Conservation (phyloP, 2,888 invertebrate species). For the Resseliella maxima region DNA sequence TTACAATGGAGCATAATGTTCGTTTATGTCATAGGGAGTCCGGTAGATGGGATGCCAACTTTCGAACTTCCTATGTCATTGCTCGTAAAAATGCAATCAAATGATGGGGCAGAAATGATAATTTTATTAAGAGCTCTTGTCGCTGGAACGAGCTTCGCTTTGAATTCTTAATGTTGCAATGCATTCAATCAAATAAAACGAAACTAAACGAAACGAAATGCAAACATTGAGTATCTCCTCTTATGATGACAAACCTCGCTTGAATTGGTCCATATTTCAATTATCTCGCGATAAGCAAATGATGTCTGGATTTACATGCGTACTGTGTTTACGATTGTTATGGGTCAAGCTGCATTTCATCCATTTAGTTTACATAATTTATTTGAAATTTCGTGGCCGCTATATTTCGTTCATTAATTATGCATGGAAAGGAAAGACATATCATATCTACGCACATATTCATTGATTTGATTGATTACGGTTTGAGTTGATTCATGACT, state of each 20-base stretch:
- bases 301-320: neutral
- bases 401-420: neutral
- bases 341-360: neutral
- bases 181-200: neutral
- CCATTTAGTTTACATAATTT: neutral
- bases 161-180: conserved; percentile 12
- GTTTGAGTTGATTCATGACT: conserved; percentile 6
- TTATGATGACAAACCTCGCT: conserved; percentile 11
- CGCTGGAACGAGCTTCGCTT: neutral
- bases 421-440: conserved; percentile 7
- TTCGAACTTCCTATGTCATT: conserved; percentile 17
- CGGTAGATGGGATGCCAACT: neutral
- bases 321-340: neutral
- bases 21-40: neutral
- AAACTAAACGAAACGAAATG: too few relatives aligned
- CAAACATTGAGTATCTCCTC: neutral
- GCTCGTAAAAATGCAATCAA: conserved; percentile 30
- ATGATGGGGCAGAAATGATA: neutral
- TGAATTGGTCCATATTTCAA: conserved; percentile 10
- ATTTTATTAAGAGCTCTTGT: conserved; percentile 43
- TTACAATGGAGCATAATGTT: conserved; percentile 15
- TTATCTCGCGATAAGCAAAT: conserved; percentile 28
- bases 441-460: conserved; percentile 48
- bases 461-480: conserved; percentile 39
- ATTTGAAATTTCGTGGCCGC: conserved; percentile 26